Percentiles rank a stretch among this genome's conserved stretches.
phyloP scores from a whole-genome alignment of 2,113 vertebrate species.

The Spea multiplicata region DNA sequence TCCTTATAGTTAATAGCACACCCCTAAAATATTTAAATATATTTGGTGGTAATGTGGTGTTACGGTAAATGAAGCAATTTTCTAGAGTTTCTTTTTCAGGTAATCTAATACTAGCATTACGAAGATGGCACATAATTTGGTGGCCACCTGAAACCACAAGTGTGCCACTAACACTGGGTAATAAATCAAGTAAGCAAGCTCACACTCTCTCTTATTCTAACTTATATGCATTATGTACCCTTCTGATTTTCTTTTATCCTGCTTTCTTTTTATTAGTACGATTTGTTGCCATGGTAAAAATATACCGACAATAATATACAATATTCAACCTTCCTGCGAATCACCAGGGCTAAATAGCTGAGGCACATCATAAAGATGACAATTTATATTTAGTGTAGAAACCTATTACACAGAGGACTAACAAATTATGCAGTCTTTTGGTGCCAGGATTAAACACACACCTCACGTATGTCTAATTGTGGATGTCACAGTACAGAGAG shows the following conservation, averaged over 20 bases:
- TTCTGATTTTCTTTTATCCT: not conserved
- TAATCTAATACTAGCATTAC: too few species aligned
- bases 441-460: not conserved
- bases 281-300: constrained; percentile 6
- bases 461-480: not conserved
- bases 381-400: not conserved
- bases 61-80: too few species aligned
- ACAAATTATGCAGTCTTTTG: not conserved
- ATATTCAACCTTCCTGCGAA: not conserved
- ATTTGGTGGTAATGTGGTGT: too few species aligned
- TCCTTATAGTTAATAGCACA: too few species aligned
- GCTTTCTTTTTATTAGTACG: not conserved
- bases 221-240: not conserved
- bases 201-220: not conserved
- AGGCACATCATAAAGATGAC: not conserved
- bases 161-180: too few species aligned
- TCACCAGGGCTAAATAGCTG: not conserved
- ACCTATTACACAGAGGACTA: not conserved
- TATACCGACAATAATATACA: not conserved
- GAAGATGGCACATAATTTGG: too few species aligned
- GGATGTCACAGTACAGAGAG: not conserved
- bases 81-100: too few species aligned
- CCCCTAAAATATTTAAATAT: too few species aligned
- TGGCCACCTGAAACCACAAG: too few species aligned
- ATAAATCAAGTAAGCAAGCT: too few species aligned